Base-by-base conservation (phyloP, 2,797 vertebrate species). In the Valencia hispanica region DNA sequence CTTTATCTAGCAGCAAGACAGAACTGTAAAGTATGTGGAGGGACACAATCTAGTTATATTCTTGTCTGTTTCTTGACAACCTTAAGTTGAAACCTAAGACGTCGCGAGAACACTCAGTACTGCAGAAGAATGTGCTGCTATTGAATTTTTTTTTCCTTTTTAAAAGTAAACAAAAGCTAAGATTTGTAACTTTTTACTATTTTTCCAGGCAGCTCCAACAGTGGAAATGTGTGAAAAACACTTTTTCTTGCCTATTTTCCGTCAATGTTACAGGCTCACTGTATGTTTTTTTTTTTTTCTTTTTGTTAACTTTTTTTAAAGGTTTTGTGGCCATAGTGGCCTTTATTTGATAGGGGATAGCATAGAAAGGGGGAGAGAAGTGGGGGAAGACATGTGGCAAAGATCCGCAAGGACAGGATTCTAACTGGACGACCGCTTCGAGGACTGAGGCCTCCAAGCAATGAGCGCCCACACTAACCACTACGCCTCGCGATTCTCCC, bases 1-100 rank as follows among this genome's bases (percentile, higher is more conserved):
- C 43, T 87, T 84, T 80, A 90, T 91, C 87, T 75, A 32, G 27
- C 68, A 89, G 83, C 88, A 74, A 89, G 83, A 89, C 83, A 84
- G 78, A n/a, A 43, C 39, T 43, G 39, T 68, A 61, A 82, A 82
- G 65, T 87, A 73, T 32, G 47, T 68, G 61, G 72, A 79, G 72
- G 84, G 75, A 20, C 79, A 70, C 75, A 45, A 12, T 73, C 65
- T 76, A 78, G 72, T 77, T 80, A 72, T 79, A 55, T 43, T 86
- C 74, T 41, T 79, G 7, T 82, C 74, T 83, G 75, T 80, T 72
- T 77, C 71, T 72, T 57, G 59, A 59, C 18, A 68, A 77, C 72
- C 79, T 76, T 68, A 72, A 53, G 61, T 59, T 74, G 22, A 55
- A 81, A 75, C 68, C 78, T 84, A 18, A 71, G 65, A 68, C 5